Percentiles rank a stretch among this genome's conserved stretches.
These are phyloP conservation scores for Chaenocephalus aceratus DNA, from an alignment of 2,113 vertebrate species.

Conservation along the genomic window DNA sequence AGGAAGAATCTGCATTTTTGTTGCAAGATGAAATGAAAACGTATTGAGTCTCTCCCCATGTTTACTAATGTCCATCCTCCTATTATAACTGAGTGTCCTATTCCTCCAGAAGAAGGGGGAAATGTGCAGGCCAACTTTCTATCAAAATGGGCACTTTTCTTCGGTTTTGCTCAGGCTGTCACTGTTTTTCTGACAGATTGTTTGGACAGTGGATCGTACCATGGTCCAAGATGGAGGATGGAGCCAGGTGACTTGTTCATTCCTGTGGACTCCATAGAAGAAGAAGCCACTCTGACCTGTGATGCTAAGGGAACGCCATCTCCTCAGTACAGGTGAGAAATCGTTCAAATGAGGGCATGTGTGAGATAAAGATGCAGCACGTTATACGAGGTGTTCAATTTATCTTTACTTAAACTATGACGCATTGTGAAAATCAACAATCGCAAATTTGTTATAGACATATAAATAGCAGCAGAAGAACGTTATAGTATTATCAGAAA, in stretches of 20 bases:
- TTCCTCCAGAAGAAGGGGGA: not conserved
- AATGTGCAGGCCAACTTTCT: not conserved
- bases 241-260: constrained; percentile 84
- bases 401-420: no score
- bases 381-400: no score
- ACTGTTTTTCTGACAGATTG: constrained; percentile 71
- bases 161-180: constrained; percentile 12
- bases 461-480: no score
- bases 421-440: no score
- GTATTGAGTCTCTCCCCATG: not conserved
- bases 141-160: constrained; percentile 14
- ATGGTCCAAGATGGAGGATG: constrained; percentile 85
- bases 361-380: no score
- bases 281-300: constrained; percentile 83
- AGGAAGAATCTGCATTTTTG: not conserved
- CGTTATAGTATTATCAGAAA: no score
- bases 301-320: constrained; percentile 81
- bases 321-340: constrained; percentile 81
- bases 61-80: constrained; percentile 5
- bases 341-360: not conserved
- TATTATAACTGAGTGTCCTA: not conserved
- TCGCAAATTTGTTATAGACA: no score
- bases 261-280: constrained; percentile 81
- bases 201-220: constrained; percentile 81
- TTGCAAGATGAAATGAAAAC: not conserved